phyloP scores from a whole-genome alignment of 2,797 vertebrate genomes.

The Cossypha heuglini region DNA sequence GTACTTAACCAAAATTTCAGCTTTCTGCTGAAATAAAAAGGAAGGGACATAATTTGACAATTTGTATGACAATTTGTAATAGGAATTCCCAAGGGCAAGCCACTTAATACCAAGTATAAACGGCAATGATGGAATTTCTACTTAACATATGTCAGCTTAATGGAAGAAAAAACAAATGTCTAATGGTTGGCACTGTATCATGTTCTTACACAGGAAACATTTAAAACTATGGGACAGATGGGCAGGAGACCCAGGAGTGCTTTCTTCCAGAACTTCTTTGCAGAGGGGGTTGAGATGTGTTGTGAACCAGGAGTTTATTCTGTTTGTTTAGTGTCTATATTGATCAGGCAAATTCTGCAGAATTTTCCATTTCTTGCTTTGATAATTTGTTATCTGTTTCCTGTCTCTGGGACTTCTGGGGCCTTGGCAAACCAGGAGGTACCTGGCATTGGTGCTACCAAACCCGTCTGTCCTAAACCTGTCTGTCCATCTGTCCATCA shows the following conservation, averaged over 20 bases:
- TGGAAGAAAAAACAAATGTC: neutral
- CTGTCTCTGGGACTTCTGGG: neutral
- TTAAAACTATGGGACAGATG: neutral
- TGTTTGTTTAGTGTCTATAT: neutral
- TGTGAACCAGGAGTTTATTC: neutral
- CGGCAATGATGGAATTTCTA: neutral
- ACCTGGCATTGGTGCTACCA: neutral
- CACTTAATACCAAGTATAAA: neutral
- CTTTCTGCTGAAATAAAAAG: constrained; percentile 2
- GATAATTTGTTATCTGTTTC: neutral
- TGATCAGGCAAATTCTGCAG: neutral
- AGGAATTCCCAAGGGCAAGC: neutral
- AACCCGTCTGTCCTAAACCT: neutral
- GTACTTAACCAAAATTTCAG: neutral
- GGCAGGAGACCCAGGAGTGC: neutral
- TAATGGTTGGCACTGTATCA: neutral
- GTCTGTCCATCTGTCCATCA: neutral
- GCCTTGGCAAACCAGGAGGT: neutral
- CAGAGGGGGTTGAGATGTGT: neutral
- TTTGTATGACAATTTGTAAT: neutral
- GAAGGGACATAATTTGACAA: neutral
- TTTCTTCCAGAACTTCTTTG: neutral
- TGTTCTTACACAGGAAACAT: neutral
- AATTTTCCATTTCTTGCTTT: neutral
- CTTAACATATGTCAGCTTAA: neutral